phyloP scores from a whole-genome alignment of 2,888 invertebrate species.

The Monopis laevigella region DNA sequence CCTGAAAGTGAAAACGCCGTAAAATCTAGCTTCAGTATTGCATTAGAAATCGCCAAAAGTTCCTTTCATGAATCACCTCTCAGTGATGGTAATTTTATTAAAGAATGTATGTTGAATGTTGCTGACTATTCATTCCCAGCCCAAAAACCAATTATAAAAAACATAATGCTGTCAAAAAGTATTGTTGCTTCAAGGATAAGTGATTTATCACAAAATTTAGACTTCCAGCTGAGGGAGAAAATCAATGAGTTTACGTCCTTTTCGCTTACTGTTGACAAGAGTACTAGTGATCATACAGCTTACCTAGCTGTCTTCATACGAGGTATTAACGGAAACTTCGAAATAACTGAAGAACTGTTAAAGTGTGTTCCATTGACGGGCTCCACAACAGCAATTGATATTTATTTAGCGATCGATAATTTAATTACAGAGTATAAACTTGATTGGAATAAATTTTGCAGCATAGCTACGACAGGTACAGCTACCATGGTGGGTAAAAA shows the following conservation, averaged over 20 bases:
- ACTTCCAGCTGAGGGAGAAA: not conserved
- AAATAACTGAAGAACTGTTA: slow-evolving; percentile 15
- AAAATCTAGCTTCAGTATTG: not conserved
- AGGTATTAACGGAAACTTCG: slow-evolving; percentile 14
- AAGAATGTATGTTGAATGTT: not conserved
- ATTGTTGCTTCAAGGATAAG: not conserved
- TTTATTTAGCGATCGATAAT: slow-evolving; percentile 14
- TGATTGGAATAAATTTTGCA: slow-evolving; percentile 14
- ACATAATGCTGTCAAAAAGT: not conserved
- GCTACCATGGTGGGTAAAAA: slow-evolving; percentile 15
- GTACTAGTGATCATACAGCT: not conserved
- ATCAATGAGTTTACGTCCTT: not conserved
- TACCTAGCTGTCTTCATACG: slow-evolving; percentile 8
- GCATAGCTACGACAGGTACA: slow-evolving; percentile 14
- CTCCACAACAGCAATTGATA: slow-evolving; percentile 13
- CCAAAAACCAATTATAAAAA: not conserved
- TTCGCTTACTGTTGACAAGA: slow-evolving; percentile 1
- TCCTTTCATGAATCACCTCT: not conserved
- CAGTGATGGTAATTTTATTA: slow-evolving; percentile 6
- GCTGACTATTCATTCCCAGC: not conserved
- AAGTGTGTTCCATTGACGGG: slow-evolving; percentile 13
- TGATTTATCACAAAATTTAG: not conserved
- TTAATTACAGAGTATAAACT: slow-evolving; percentile 15
- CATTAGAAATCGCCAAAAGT: slow-evolving; percentile 2
- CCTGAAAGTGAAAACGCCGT: not conserved